A percentile compares a stretch with the other conserved stretches of the same genome.
Evolutionary conservation across 2,797 vertebrate genomes (phyloP).

Genomic region (Periophthalmus magnuspinnatus): DNA sequence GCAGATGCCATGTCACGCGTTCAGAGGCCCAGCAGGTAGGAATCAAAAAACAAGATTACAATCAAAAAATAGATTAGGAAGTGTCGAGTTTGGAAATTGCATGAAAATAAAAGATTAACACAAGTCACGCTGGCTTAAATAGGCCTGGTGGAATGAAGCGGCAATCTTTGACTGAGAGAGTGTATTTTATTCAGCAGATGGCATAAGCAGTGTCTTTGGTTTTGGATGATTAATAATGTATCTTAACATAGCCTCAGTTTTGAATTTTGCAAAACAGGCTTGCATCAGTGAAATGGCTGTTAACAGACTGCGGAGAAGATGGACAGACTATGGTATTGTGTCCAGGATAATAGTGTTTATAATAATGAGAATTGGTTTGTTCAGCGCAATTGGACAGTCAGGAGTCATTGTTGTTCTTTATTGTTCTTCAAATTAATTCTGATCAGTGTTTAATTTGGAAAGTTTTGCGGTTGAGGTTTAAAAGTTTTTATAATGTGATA

Average conservation of each 20-base stretch:
- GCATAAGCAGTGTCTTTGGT: background rate
- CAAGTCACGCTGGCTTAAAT: constrained; percentile 10
- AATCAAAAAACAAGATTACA: background rate
- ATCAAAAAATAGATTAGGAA: constrained; percentile 11
- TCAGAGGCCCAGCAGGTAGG: constrained; percentile 14
- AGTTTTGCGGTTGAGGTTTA: no score
- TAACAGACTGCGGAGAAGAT: background rate
- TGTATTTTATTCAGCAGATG: constrained; percentile 1
- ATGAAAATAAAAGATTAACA: constrained; percentile 12
- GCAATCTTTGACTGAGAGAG: constrained; percentile 1
- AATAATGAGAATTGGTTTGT: background rate
- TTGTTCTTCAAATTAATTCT: no score
- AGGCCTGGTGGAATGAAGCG: constrained; percentile 3
- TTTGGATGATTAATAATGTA: constrained; percentile 15
- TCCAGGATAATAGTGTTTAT: background rate
- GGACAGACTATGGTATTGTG: no score
- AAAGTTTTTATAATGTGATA: no score
- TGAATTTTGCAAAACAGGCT: background rate
- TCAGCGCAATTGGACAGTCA: background rate
- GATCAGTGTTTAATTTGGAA: no score
- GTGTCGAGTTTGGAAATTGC: constrained; percentile 17
- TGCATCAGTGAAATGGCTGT: background rate
- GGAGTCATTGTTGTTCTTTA: background rate
- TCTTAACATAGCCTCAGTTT: constrained; percentile 1
- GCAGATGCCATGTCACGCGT: constrained; percentile 6